These are phyloP conservation scores for Nephrocerus scutellatus DNA, from an alignment of 2,888 invertebrate genomes.

Conservation along the genomic window DNA sequence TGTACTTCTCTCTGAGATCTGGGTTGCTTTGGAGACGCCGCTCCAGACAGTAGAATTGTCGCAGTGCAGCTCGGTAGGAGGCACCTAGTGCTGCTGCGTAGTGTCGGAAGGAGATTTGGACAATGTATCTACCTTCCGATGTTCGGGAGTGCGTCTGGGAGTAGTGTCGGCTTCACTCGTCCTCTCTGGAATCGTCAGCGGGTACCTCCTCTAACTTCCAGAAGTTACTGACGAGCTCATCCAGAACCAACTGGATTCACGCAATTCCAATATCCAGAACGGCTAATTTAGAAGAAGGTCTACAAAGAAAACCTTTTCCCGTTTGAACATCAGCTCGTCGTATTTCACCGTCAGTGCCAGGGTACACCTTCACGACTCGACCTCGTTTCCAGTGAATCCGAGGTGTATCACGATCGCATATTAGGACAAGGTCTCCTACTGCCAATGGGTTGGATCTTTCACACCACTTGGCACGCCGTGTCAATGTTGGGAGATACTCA, in stretches of 20 bases:
- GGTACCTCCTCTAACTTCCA: constrained; percentile 14
- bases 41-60: constrained; percentile 8
- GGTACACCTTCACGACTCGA: constrained; percentile 16
- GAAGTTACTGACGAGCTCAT: constrained; percentile 13
- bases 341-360: constrained; percentile 21
- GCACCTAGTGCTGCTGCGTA: constrained; percentile 6
- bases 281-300: constrained; percentile 23
- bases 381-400: constrained; percentile 21
- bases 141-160: constrained; percentile 6
- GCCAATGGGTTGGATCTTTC: neutral
- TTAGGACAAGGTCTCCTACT: constrained; percentile 11
- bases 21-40: neutral
- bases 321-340: constrained; percentile 23
- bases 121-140: constrained; percentile 10
- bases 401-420: constrained; percentile 19
- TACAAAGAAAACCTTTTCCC: constrained; percentile 17
- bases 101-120: constrained; percentile 9
- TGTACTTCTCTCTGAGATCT: neutral
- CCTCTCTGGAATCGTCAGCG: neutral
- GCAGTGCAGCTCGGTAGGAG: constrained; percentile 2
- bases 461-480: constrained; percentile 11
- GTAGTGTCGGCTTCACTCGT: constrained; percentile 10
- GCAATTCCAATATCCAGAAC: constrained; percentile 47
- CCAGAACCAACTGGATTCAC: constrained; percentile 34
- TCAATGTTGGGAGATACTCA: constrained; percentile 12